phyloP scores from a whole-genome alignment of 2,797 vertebrate species.

The Eleutherodactylus coqui region DNA sequence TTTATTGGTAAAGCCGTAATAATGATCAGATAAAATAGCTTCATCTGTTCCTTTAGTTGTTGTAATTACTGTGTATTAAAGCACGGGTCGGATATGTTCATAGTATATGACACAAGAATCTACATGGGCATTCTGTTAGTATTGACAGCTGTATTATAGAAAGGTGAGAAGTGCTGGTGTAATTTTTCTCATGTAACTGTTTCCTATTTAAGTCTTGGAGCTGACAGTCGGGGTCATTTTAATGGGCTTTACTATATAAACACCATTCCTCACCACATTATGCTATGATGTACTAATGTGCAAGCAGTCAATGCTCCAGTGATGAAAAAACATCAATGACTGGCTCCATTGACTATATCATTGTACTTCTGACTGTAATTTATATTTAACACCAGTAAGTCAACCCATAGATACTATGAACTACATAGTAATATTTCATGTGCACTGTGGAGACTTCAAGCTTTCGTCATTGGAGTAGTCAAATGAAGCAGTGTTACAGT shows the following conservation, averaged over 20 bases:
- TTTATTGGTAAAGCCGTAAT: background rate
- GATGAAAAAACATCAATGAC: conserved; percentile 6
- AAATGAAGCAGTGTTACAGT: background rate
- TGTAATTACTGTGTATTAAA: background rate
- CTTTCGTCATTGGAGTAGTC: too few species aligned
- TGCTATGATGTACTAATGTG: background rate
- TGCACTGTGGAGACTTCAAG: background rate
- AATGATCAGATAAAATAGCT: background rate
- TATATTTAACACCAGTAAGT: background rate
- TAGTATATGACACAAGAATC: background rate
- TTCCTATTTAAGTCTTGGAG: conserved; percentile 26
- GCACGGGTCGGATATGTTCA: background rate
- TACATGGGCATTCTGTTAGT: background rate
- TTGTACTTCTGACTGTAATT: background rate
- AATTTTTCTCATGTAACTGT: background rate
- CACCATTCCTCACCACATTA: conserved; percentile 22
- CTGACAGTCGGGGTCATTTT: conserved; percentile 25
- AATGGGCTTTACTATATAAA: conserved; percentile 34
- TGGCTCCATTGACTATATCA: background rate
- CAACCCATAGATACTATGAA: background rate
- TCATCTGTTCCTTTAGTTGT: background rate
- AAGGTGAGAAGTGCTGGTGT: background rate
- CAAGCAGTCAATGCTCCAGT: background rate
- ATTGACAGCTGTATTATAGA: background rate
- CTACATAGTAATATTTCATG: background rate